Percentiles rank a stretch among this genome's conserved stretches.
Conservation (phyloP, 1,140 invertebrate genomes). For the Rhizoglyphus robini region DNA sequence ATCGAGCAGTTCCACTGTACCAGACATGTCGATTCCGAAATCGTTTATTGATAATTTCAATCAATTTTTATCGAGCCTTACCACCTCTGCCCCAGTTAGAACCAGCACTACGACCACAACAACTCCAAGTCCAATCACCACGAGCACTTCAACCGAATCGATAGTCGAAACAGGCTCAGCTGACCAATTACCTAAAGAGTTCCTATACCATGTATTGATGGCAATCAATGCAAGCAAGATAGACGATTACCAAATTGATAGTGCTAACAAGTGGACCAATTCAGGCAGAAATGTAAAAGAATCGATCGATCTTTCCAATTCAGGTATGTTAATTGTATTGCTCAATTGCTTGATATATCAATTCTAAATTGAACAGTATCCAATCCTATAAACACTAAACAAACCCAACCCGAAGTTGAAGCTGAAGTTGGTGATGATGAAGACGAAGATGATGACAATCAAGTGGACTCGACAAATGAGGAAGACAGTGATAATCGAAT, state of each 20-base stretch:
- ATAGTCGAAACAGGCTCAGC: neutral
- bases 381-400: neutral
- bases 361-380: neutral
- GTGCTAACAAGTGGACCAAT: neutral
- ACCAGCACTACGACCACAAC: constrained; percentile 5
- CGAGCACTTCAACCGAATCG: neutral
- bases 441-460: neutral
- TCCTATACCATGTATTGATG: neutral
- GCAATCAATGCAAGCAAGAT: constrained; percentile 10
- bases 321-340: no score
- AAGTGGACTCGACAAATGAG: neutral
- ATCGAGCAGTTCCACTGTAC: neutral
- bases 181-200: constrained; percentile 1
- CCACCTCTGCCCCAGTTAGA: neutral
- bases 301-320: no score
- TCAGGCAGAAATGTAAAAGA: neutral
- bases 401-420: neutral
- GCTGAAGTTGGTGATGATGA: neutral
- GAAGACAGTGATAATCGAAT: neutral
- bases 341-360: no score
- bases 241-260: constrained; percentile 1
- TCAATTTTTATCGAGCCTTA: neutral
- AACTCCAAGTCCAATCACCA: neutral
- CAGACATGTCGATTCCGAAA: neutral
- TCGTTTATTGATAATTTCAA: constrained; percentile 3